Percentiles rank a stretch among this genome's conserved stretches.
Evolutionary conservation across 2,888 invertebrate species (phyloP).

Genomic region (Listrodromus nycthemerus): DNA sequence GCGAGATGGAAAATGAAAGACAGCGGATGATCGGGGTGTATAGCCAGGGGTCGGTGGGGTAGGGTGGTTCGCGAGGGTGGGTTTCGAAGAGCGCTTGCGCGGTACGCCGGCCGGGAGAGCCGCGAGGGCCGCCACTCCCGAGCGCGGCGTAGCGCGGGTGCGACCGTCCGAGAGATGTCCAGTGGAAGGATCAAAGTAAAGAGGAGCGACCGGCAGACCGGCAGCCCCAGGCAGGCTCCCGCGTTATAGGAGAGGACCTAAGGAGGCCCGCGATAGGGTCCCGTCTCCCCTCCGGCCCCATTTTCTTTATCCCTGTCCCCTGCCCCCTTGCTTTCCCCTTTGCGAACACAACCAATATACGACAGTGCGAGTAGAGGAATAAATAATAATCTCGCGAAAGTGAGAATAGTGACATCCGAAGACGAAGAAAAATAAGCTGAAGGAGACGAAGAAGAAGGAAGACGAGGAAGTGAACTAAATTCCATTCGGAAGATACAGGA

Average conservation of each 20-base stretch:
- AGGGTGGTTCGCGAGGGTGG: slow-evolving; percentile 74
- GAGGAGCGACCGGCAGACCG: slow-evolving; percentile 86
- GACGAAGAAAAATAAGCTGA: not conserved
- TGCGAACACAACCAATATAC: slow-evolving; percentile 32
- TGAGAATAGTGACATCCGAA: slow-evolving; percentile 9
- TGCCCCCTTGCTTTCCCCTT: slow-evolving; percentile 50
- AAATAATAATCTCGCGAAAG: slow-evolving; percentile 10
- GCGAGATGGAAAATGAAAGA: slow-evolving; percentile 27
- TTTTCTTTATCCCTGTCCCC: slow-evolving; percentile 59
- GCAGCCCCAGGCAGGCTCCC: slow-evolving; percentile 87
- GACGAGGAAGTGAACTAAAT: not conserved
- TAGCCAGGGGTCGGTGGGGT: slow-evolving; percentile 52
- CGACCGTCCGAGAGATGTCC: slow-evolving; percentile 84
- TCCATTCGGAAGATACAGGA: not conserved
- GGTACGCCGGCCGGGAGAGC: slow-evolving; percentile 84
- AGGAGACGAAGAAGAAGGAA: slow-evolving; percentile 2
- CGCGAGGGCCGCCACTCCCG: slow-evolving; percentile 84
- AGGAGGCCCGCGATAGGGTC: slow-evolving; percentile 71
- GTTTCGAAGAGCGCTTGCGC: slow-evolving; percentile 80
- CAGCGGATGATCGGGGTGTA: slow-evolving; percentile 47
- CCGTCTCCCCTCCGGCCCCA: slow-evolving; percentile 65
- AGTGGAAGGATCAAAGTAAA: slow-evolving; percentile 85
- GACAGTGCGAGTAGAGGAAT: slow-evolving; percentile 27
- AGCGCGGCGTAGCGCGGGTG: slow-evolving; percentile 85
- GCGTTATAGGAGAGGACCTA: slow-evolving; percentile 82